These are phyloP conservation scores for Pycnonotus jocosus DNA, from an alignment of 2,113 vertebrate species.

Conservation along the genomic window DNA sequence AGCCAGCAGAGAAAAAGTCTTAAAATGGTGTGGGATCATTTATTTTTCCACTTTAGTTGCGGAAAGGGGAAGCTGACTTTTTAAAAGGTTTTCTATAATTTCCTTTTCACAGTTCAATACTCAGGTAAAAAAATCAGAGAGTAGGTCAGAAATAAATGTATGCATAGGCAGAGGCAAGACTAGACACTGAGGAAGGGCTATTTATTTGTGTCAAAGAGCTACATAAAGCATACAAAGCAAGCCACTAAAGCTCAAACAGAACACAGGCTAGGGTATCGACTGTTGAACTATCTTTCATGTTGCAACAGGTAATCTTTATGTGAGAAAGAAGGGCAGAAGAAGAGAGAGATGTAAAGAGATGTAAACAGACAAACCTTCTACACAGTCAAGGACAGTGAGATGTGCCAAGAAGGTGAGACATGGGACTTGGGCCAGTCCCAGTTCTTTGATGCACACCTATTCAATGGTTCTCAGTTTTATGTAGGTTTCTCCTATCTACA, in stretches of 20 bases:
- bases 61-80: background rate
- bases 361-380: background rate
- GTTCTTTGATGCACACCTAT: background rate
- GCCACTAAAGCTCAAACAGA: background rate
- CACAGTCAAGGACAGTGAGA: background rate
- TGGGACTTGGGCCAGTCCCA: background rate
- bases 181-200: background rate
- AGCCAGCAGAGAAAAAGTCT: background rate
- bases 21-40: background rate
- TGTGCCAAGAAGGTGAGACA: background rate
- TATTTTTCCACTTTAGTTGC: background rate
- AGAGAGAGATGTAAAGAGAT: background rate
- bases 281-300: background rate
- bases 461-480: background rate
- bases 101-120: background rate
- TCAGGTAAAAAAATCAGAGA: background rate
- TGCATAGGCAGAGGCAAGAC: background rate
- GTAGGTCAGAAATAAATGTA: background rate
- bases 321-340: background rate
- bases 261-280: background rate
- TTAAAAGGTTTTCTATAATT: background rate
- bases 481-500: background rate
- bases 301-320: background rate
- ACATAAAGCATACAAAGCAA: background rate
- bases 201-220: background rate